Evolutionary conservation across 2,888 invertebrate species (phyloP).

Genomic region (Theristus sp.): DNA sequence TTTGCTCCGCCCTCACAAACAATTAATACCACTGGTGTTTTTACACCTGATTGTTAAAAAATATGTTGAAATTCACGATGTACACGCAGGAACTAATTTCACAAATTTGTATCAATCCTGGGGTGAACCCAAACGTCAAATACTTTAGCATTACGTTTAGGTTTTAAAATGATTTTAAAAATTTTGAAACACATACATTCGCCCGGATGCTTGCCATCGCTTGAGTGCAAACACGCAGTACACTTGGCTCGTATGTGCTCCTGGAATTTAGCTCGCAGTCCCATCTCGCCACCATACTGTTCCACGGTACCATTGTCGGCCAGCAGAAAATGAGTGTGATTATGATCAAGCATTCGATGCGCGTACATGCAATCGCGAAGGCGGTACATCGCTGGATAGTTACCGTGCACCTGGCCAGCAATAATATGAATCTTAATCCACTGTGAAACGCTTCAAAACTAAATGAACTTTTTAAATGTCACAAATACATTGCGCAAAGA

Average conservation of each 20-base stretch:
- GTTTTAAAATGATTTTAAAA: no score
- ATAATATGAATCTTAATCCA: no score
- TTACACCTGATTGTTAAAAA: neutral
- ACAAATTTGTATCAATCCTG: no score
- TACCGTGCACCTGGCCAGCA: neutral
- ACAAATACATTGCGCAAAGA: neutral
- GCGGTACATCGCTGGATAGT: neutral
- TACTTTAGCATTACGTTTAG: no score
- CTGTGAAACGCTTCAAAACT: no score
- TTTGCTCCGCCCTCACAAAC: neutral
- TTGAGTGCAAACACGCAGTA: neutral
- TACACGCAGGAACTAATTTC: neutral
- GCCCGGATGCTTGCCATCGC: neutral
- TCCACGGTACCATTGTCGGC: slow-evolving; percentile 29
- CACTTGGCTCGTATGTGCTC: neutral
- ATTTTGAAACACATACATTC: no score
- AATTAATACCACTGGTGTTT: neutral
- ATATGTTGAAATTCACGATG: no score
- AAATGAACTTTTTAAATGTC: no score
- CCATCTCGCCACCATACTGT: slow-evolving; percentile 19
- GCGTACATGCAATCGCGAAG: neutral
- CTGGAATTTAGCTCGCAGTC: slow-evolving; percentile 7
- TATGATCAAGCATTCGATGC: slow-evolving; percentile 21
- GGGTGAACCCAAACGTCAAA: no score
- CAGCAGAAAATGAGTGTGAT: slow-evolving; percentile 32